A percentile compares a stretch with the other conserved stretches of the same genome.
phyloP scores from a whole-genome alignment of 92 coral and sea anemone species.

The Pocillopora meandrina region DNA sequence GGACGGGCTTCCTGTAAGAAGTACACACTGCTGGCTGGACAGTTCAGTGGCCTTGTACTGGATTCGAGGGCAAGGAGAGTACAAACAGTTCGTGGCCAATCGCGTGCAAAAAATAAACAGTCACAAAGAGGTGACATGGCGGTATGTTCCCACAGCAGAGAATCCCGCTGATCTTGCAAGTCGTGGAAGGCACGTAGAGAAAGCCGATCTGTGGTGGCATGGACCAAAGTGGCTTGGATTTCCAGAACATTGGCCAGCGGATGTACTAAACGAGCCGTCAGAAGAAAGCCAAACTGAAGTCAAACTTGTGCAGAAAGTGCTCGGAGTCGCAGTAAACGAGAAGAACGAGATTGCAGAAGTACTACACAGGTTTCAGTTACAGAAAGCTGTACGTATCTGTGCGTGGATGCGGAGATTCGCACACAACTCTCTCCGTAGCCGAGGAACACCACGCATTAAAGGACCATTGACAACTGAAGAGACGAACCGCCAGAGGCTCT shows the following conservation, averaged over 20 bases:
- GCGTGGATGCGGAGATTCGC: slow-evolving; percentile 21
- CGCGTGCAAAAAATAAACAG: background rate
- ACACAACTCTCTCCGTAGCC: slow-evolving; percentile 1
- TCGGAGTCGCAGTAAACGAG: background rate
- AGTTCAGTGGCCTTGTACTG: too few species aligned
- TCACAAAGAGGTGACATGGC: slow-evolving; percentile 21
- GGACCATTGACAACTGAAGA: slow-evolving; percentile 21
- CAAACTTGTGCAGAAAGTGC: background rate
- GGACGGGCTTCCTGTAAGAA: slow-evolving; percentile 30
- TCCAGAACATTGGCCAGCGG: background rate
- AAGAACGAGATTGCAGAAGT: background rate
- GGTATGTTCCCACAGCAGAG: slow-evolving; percentile 15
- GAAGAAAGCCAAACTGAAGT: too few species aligned
- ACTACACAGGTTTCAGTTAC: background rate
- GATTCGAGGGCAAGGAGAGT: too few species aligned
- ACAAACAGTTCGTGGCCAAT: too few species aligned
- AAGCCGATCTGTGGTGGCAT: slow-evolving; percentile 18
- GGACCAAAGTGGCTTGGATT: slow-evolving; percentile 33
- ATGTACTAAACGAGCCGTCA: too few species aligned
- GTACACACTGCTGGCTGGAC: slow-evolving; percentile 7
- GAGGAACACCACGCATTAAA: background rate
- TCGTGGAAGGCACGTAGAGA: slow-evolving; percentile 1
- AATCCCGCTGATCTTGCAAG: slow-evolving; percentile 31
- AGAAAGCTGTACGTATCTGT: slow-evolving; percentile 17
- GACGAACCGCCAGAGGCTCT: slow-evolving; percentile 1